phyloP scores from a whole-genome alignment of 2,888 invertebrate genomes.

The Beris chalybata region DNA sequence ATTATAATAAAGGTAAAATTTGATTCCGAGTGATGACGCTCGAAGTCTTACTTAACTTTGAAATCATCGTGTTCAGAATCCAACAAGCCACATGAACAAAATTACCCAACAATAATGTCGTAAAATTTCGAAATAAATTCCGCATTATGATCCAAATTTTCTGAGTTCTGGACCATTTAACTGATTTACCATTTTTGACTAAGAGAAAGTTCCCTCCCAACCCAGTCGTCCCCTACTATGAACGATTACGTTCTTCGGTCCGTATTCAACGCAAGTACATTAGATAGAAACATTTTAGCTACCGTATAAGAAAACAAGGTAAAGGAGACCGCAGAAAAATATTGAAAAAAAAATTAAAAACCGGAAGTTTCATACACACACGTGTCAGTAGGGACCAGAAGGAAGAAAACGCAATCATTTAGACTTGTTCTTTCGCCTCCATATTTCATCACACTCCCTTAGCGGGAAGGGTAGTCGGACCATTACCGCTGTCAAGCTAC shows the following conservation, averaged over 20 bases:
- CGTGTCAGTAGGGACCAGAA: conserved; percentile 10
- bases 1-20: too few species aligned
- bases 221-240: background rate
- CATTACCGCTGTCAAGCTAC: background rate
- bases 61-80: too few species aligned
- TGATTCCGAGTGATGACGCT: too few species aligned
- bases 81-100: too few species aligned
- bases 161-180: background rate
- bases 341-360: background rate
- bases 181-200: too few species aligned
- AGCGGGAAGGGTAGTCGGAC: background rate
- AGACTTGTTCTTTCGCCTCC: conserved; percentile 29
- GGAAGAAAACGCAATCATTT: conserved; percentile 34
- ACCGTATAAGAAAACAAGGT: background rate
- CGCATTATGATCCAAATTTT: too few species aligned
- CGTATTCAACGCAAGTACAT: too few species aligned
- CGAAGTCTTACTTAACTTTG: too few species aligned
- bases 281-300: conserved; percentile 1
- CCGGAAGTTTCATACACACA: conserved; percentile 28
- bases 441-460: conserved; percentile 26
- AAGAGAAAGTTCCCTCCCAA: too few species aligned
- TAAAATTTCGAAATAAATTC: too few species aligned
- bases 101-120: too few species aligned
- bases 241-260: background rate
- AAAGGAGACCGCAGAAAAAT: conserved; percentile 16